Percentiles rank a stretch among this genome's conserved stretches.
Evolutionary conservation across 2,888 invertebrate genomes (phyloP).

Genomic region (Ormyrus rosae): DNA sequence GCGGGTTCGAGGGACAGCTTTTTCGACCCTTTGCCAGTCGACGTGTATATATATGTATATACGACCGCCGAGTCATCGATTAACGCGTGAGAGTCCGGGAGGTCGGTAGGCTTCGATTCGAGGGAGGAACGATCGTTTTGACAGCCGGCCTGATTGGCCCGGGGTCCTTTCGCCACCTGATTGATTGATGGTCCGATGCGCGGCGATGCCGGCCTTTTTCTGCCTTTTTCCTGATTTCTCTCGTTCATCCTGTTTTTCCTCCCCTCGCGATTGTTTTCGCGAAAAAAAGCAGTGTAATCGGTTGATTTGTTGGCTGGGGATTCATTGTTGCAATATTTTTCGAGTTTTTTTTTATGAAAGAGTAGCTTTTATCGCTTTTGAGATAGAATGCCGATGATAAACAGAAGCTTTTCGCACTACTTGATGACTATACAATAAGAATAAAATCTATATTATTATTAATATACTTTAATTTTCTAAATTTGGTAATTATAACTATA

Average conservation of each 20-base stretch:
- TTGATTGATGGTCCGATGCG: constrained; percentile 30
- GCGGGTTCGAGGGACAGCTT: not conserved
- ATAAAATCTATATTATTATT: no score
- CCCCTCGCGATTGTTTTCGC: not conserved
- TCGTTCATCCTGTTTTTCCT: not conserved
- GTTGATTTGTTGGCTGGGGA: not conserved
- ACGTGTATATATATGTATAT: no score
- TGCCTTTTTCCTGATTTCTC: not conserved
- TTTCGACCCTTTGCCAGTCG: no score
- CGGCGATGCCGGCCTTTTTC: not conserved
- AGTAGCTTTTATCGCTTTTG: no score
- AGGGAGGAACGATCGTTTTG: constrained; percentile 20
- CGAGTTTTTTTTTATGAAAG: no score
- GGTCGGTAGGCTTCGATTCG: not conserved
- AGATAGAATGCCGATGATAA: no score
- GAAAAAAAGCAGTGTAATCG: not conserved
- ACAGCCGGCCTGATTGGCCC: constrained; percentile 28
- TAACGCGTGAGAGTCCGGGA: constrained; percentile 26
- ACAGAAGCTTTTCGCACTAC: no score
- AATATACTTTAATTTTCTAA: no score
- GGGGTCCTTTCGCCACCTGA: constrained; percentile 11
- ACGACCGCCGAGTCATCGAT: constrained; percentile 58
- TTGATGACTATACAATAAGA: no score
- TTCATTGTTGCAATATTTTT: no score
- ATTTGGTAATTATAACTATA: no score